Evolutionary conservation across 2,888 invertebrate genomes (phyloP).

Genomic region (Epirrhoe tristata): DNA sequence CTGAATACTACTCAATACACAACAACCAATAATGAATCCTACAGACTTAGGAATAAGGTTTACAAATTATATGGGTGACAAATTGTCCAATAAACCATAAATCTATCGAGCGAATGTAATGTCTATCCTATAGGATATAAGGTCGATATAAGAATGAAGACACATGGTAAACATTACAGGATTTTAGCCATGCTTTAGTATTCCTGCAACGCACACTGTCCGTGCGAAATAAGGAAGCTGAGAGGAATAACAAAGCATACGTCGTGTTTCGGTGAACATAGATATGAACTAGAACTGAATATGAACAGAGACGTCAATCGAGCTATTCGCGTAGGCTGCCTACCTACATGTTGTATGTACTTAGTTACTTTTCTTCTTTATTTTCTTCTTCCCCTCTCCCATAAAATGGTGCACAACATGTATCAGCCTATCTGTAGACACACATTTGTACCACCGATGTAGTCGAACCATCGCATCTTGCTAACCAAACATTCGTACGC

Average conservation of each 20-base stretch:
- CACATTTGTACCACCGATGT: no score
- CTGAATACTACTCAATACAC: background rate
- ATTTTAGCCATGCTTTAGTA: slow-evolving; percentile 34
- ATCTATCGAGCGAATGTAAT: slow-evolving; percentile 9
- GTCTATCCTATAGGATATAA: slow-evolving; percentile 5
- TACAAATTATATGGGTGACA: background rate
- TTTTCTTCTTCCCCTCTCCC: no score
- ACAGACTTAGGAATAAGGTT: slow-evolving; percentile 11
- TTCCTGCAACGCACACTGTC: slow-evolving; percentile 24
- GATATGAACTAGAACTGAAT: background rate
- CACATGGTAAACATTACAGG: slow-evolving; percentile 18
- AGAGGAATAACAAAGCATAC: slow-evolving; percentile 21
- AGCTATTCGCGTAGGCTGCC: no score
- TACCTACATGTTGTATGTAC: no score
- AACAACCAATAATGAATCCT: slow-evolving; percentile 11
- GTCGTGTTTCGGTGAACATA: background rate
- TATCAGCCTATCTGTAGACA: no score
- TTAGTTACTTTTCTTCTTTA: no score
- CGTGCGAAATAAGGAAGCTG: slow-evolving; percentile 33
- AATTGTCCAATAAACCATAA: background rate
- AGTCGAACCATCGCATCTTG: no score
- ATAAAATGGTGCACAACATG: no score
- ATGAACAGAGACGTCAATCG: background rate
- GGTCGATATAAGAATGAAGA: slow-evolving; percentile 11
- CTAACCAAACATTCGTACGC: no score